phyloP scores from a whole-genome alignment of 2,888 invertebrate species.

The Scrobipalpa atriplicella region DNA sequence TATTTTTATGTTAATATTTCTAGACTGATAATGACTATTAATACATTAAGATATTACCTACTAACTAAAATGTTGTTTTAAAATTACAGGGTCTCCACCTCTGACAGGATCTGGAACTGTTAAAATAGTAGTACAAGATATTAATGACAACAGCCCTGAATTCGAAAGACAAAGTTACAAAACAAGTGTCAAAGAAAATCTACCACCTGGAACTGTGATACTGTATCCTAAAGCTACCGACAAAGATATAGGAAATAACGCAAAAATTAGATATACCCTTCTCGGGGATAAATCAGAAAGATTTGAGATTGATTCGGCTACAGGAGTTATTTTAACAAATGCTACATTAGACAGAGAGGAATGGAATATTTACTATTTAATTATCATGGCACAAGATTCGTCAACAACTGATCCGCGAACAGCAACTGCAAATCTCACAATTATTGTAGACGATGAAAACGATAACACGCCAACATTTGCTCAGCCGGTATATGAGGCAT shows the following conservation, averaged over 20 bases:
- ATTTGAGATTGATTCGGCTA: conserved; percentile 90
- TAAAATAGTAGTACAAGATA: conserved; percentile 94
- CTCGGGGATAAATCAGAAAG: conserved; percentile 91
- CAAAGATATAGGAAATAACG: conserved; percentile 92
- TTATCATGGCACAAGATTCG: conserved; percentile 94
- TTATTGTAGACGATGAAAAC: conserved; percentile 91
- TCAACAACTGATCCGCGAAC: conserved; percentile 93
- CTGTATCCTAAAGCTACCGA: conserved; percentile 91
- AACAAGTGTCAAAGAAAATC: conserved; percentile 91
- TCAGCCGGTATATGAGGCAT: conserved; percentile 88
- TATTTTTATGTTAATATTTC: not conserved
- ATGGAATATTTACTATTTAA: conserved; percentile 88
- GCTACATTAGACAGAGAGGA: conserved; percentile 91
- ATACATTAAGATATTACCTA: conserved; percentile 7
- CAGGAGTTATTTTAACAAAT: conserved; percentile 90
- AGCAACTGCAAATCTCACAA: conserved; percentile 91
- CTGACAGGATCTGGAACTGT: conserved; percentile 96
- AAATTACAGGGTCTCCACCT: conserved; percentile 92
- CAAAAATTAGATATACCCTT: conserved; percentile 93
- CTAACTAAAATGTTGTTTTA: conserved; percentile 33
- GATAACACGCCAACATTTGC: conserved; percentile 93
- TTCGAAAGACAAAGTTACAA: conserved; percentile 92
- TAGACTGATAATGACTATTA: not conserved
- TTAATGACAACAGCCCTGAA: conserved; percentile 96
- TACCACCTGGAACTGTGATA: conserved; percentile 89